Base-by-base conservation (phyloP, 1,140 invertebrate genomes). In the Lycorma delicatula region DNA sequence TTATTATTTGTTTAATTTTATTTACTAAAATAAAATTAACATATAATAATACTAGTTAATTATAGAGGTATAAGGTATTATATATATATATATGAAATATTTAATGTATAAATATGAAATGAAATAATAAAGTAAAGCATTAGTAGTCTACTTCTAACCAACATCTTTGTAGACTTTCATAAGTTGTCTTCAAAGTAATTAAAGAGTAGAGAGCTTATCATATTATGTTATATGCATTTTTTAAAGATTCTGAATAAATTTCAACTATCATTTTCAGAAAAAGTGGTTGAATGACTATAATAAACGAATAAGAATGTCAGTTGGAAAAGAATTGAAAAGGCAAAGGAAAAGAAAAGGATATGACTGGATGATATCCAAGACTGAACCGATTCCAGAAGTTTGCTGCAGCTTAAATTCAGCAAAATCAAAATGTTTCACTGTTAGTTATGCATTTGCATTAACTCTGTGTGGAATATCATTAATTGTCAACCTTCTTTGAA, bases 321-420 rank as follows among this genome's bases (percentile, higher is more conserved):
- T 92, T 1, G 87, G 88, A 0, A 72, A 77, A 3, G 84, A 88
- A 66, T 72, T 91, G 12, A 85, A 85, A 63, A 77, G 70, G 36
- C 79, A 83, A 68, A 77, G 78, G 2, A 77, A 26, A 11, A 83
- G 80, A 69, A 78, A 79, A 57, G 86, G 79, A 1, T 89, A 85
- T 69, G 79, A 83, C 56, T 91, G 88, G 87, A 83, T 91, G 81
- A 81, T 86, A 79, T 80, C 81, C 60, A 86, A 87, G 68, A 90
- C 87, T 7, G 72, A 79, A 63, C 78, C 49, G 11, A 56, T 66
- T 44, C 62, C 56, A 1, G 57, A 62, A 9, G 27, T 29, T 6
- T 27, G 25, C 9, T 18, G n/a, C 25, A 26, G 49, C 25, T 11
- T 12, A 20, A 28, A 12, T 5, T 41, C 36, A 12, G 36, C 41